Conservation (phyloP, 2,888 invertebrate species). For the Drosophila maculinotata region DNA sequence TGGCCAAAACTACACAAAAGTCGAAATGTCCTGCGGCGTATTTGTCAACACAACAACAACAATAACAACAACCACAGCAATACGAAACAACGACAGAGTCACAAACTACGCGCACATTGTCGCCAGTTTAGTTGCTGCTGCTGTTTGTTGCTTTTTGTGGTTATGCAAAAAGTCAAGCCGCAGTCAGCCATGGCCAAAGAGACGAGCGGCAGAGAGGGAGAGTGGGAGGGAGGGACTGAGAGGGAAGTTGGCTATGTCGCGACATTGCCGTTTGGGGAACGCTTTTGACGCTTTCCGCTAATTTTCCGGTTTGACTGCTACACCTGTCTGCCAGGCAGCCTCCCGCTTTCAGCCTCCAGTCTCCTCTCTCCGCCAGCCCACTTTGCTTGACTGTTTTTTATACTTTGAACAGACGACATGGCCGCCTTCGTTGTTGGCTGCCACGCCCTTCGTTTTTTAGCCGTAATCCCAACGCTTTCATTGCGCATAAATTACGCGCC, state of each 20-base stretch:
- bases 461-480: slow-evolving; percentile 74
- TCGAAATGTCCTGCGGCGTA: slow-evolving; percentile 66
- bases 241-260: slow-evolving; percentile 50
- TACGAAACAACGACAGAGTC: slow-evolving; percentile 41
- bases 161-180: slow-evolving; percentile 64
- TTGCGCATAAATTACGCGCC: slow-evolving; percentile 78
- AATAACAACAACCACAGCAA: slow-evolving; percentile 14
- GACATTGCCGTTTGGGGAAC: slow-evolving; percentile 78
- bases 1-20: slow-evolving; percentile 52
- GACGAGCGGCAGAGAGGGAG: no score
- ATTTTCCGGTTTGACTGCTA: slow-evolving; percentile 78
- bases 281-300: slow-evolving; percentile 81
- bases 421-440: no score
- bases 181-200: slow-evolving; percentile 10
- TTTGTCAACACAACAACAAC: slow-evolving; percentile 66
- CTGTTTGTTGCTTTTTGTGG: slow-evolving; percentile 50
- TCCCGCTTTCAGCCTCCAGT: slow-evolving; percentile 7
- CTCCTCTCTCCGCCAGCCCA: not conserved
- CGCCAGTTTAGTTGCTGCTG: slow-evolving; percentile 53
- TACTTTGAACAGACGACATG: slow-evolving; percentile 34
- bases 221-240: not conserved
- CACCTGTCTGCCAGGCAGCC: slow-evolving; percentile 63
- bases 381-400: slow-evolving; percentile 7
- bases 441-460: slow-evolving; percentile 50
- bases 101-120: slow-evolving; percentile 74